Evolutionary conservation across 2,797 vertebrate genomes (phyloP), one percentile per base, ranked within the genome.

Genomic region (Triplophysa yarkandensis): DNA sequence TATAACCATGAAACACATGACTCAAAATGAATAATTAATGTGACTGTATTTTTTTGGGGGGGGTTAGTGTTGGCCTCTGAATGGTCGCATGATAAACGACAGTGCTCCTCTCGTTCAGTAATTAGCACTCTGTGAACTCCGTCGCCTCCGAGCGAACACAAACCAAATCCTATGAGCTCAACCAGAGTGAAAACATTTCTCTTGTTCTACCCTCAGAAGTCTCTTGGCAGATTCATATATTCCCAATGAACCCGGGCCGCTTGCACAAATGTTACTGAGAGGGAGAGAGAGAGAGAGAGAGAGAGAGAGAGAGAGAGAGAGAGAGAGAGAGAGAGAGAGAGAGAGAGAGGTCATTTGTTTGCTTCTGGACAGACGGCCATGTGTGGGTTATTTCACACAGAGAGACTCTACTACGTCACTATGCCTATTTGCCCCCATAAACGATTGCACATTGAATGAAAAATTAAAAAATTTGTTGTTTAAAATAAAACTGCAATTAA

Each of bases 181-280:
- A 81, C 81, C 55, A 86, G 77, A 87, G 83, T 80, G 80, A 87
- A 89, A 90, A 89, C 85, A 86, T 81, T 85, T 85, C 82, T 85
- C 27, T 46, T 80, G 62, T 74, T 80, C 68, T 28, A 46, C 27
- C 44, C 69, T 82, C 72, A 74, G 52, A 76, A 68, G 57, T 77
- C 77, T 80, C 77, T 79, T 86, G 82, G 83, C 85, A 85, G 79
- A 84, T 83, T 80, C 81, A 6, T 80, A 50, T 32, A 50, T 85
- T 81, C 86, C 76, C 80, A 81, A 77, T 61, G 46, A 81, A 83
- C 82, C 74, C 71, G 25, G 81, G 72, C 76, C 73, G 72, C 68
- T 80, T 84, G 77, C 73, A 14, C 48, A 19, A 79, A 76, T 72
- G 74, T 67, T 76, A 71, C 52, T 3, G 57, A 74, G 77, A 81